A percentile compares a stretch with the other conserved stretches of the same genome.
phyloP scores from a whole-genome alignment of 2,888 invertebrate species.

The Drosophila eohydei region DNA sequence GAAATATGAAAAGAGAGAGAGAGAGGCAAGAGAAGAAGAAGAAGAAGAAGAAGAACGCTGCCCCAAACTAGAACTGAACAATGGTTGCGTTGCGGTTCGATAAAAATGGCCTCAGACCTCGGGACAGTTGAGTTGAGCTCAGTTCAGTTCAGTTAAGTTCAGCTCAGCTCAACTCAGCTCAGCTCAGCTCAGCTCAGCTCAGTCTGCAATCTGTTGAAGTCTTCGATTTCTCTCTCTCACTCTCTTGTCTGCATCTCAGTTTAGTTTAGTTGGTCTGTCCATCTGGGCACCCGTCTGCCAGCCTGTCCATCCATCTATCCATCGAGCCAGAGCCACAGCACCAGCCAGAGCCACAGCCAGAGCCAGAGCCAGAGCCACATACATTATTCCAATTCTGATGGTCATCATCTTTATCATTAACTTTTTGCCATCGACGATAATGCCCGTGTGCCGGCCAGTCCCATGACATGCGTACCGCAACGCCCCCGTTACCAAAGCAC shows the following conservation, averaged over 20 bases:
- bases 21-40: not conserved
- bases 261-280: slow-evolving; percentile 40
- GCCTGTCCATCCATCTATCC: slow-evolving; percentile 54
- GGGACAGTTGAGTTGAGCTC: slow-evolving; percentile 11
- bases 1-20: slow-evolving; percentile 14
- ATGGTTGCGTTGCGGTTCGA: slow-evolving; percentile 60
- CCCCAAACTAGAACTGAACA: slow-evolving; percentile 65
- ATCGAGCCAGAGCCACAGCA: slow-evolving; percentile 53
- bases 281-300: slow-evolving; percentile 15
- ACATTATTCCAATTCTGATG: slow-evolving; percentile 76
- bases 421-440: slow-evolving; percentile 76
- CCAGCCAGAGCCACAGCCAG: slow-evolving; percentile 10
- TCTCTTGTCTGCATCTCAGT: slow-evolving; percentile 23
- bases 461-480: slow-evolving; percentile 36
- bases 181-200: slow-evolving; percentile 5
- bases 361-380: slow-evolving; percentile 35
- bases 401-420: slow-evolving; percentile 76
- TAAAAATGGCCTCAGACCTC: slow-evolving; percentile 64
- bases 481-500: slow-evolving; percentile 28
- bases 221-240: not conserved
- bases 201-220: slow-evolving; percentile 19
- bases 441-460: slow-evolving; percentile 40
- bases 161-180: slow-evolving; percentile 3
- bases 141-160: slow-evolving; percentile 2
- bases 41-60: slow-evolving; percentile 6